These are phyloP conservation scores for Beroe ovata DNA, from an alignment of 37 sponge, comb jelly and placozoan species.

Conservation along the genomic window DNA sequence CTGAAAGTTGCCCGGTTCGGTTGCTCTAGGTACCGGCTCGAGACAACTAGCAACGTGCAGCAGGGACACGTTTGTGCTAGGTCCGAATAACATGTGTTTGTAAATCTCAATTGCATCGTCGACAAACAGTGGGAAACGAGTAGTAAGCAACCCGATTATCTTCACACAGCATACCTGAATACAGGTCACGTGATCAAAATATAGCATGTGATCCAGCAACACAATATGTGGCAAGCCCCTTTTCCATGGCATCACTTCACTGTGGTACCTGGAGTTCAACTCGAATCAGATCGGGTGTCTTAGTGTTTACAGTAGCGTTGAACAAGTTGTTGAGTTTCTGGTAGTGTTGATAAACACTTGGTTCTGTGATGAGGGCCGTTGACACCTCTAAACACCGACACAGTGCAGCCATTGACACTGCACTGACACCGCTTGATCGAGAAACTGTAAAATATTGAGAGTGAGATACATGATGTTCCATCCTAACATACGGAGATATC, in stretches of 20 bases:
- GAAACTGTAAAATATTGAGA: too few species aligned
- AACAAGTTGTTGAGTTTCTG: constrained; percentile 50
- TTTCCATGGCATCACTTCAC: too few species aligned
- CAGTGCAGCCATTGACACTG: background rate
- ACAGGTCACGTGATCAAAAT: too few species aligned
- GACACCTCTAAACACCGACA: constrained; percentile 57
- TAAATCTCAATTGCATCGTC: constrained; percentile 65
- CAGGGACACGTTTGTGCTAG: constrained; percentile 19
- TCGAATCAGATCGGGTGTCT: constrained; percentile 29
- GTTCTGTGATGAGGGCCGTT: constrained; percentile 8
- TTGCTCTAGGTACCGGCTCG: background rate
- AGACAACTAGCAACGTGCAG: constrained; percentile 33
- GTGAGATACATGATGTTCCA: too few species aligned
- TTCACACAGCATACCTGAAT: constrained; percentile 49
- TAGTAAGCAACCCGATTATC: constrained; percentile 26
- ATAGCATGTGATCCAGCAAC: too few species aligned
- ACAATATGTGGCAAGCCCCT: too few species aligned
- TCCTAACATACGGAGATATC: too few species aligned
- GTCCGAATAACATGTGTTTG: constrained; percentile 61
- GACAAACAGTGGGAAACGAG: constrained; percentile 27
- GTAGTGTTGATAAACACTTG: constrained; percentile 34
- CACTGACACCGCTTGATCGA: constrained; percentile 1
- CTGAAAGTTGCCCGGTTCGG: constrained; percentile 14
- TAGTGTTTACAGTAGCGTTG: constrained; percentile 36
- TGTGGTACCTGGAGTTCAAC: constrained; percentile 24